Evolutionary conservation across 2,888 invertebrate species (phyloP).

Genomic region (Trimorus sp.): DNA sequence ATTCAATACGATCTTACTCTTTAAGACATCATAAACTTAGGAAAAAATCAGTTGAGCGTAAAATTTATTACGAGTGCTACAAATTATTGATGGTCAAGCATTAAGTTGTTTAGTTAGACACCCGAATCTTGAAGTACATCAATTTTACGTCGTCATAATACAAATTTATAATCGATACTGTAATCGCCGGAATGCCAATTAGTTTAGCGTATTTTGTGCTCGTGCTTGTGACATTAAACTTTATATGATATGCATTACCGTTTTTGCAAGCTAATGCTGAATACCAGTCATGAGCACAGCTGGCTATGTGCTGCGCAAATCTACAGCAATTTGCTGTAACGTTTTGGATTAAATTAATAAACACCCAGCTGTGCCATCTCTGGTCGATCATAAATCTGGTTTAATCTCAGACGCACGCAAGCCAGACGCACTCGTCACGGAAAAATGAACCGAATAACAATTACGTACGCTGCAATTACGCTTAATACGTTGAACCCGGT

Average conservation of each 20-base stretch:
- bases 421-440: slow-evolving; percentile 67
- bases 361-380: slow-evolving; percentile 73
- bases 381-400: slow-evolving; percentile 74
- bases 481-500: slow-evolving; percentile 33
- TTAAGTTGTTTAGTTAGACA: too few species aligned
- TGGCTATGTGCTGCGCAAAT: slow-evolving; percentile 62
- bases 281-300: slow-evolving; percentile 68
- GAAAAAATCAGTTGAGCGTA: too few species aligned
- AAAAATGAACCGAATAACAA: slow-evolving; percentile 49
- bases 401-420: slow-evolving; percentile 73
- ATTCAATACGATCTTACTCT: too few species aligned
- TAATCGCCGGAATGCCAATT: slow-evolving; percentile 63
- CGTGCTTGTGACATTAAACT: slow-evolving; percentile 63
- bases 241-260: slow-evolving; percentile 64
- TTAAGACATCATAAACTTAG: too few species aligned
- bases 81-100: not conserved
- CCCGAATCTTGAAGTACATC: too few species aligned
- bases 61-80: not conserved
- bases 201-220: slow-evolving; percentile 48
- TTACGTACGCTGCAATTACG: slow-evolving; percentile 33
- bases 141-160: not conserved
- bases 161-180: slow-evolving; percentile 35
- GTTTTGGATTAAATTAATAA: slow-evolving; percentile 76
- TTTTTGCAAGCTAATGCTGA: slow-evolving; percentile 62
- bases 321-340: slow-evolving; percentile 69